These are phyloP conservation scores for Morus bassanus DNA, from an alignment of 2,797 vertebrate species.

Conservation along the genomic window DNA sequence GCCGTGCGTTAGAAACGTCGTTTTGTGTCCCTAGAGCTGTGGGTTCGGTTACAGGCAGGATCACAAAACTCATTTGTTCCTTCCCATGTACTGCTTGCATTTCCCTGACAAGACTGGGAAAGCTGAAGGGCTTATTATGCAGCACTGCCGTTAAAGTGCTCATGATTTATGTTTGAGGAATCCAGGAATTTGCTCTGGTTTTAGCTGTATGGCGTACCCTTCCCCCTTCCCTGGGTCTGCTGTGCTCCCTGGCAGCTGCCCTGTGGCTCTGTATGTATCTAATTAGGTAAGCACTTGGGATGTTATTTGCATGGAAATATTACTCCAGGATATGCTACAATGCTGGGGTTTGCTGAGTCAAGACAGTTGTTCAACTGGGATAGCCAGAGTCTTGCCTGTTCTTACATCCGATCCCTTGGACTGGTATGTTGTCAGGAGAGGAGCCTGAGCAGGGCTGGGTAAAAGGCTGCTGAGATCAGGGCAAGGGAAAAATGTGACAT, in stretches of 20 bases:
- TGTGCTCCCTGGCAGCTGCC: slow-evolving; percentile 36
- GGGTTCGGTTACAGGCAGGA: neutral
- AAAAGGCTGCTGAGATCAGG: neutral
- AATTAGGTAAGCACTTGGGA: slow-evolving; percentile 24
- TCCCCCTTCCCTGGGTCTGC: slow-evolving; percentile 28
- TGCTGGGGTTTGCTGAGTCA: slow-evolving; percentile 17
- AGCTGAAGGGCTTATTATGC: slow-evolving; percentile 24
- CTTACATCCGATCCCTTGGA: neutral
- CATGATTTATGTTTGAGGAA: slow-evolving; percentile 55
- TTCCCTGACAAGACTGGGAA: slow-evolving; percentile 21
- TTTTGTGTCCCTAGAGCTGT: neutral
- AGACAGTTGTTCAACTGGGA: neutral
- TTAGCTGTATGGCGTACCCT: neutral
- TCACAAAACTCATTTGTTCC: slow-evolving; percentile 12
- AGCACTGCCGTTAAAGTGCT: neutral
- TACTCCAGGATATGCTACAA: neutral
- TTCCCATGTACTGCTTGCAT: neutral
- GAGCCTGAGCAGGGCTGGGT: neutral
- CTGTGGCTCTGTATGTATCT: slow-evolving; percentile 31
- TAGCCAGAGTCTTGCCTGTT: neutral
- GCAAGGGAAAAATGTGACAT: neutral
- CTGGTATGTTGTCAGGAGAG: neutral
- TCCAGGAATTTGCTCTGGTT: slow-evolving; percentile 46
- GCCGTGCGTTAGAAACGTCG: fast-evolving
- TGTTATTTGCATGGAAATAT: slow-evolving; percentile 37